A percentile compares a stretch with the other conserved stretches of the same genome.
These are phyloP conservation scores for Liasis olivaceus DNA, from an alignment of 2,797 vertebrate genomes.

Conservation along the genomic window DNA sequence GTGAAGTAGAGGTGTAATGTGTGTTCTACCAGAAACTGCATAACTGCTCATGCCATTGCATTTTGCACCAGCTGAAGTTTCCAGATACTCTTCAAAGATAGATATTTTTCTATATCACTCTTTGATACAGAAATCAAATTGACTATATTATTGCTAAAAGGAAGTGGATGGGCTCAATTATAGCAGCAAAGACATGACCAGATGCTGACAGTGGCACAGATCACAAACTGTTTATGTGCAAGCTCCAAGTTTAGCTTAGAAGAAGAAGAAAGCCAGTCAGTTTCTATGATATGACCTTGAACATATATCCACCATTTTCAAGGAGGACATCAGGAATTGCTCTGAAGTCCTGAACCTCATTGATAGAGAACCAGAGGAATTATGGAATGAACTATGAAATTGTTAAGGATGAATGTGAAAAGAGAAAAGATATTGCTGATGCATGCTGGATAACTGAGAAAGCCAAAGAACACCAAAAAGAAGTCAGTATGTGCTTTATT, in stretches of 20 bases:
- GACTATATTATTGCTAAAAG: not conserved
- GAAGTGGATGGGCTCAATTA: not conserved
- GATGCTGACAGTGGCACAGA: not conserved
- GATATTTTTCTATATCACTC: too few species aligned
- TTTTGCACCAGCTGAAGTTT: too few species aligned
- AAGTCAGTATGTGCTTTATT: not conserved
- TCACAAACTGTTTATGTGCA: not conserved
- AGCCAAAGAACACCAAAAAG: not conserved
- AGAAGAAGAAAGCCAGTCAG: not conserved
- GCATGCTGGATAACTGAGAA: not conserved
- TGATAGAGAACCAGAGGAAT: not conserved
- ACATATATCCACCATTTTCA: not conserved
- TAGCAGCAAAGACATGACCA: not conserved
- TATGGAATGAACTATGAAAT: not conserved
- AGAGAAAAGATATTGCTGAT: not conserved
- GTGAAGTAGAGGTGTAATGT: too few species aligned
- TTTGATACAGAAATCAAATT: not conserved
- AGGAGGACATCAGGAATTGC: not conserved
- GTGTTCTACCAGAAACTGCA: too few species aligned
- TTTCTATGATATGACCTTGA: not conserved
- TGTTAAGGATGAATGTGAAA: not conserved
- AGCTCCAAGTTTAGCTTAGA: not conserved
- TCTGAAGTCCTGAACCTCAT: not conserved
- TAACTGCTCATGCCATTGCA: too few species aligned
- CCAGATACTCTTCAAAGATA: too few species aligned